Percentiles rank a stretch among this genome's conserved stretches.
Evolutionary conservation across 2,113 vertebrate genomes (phyloP).

Genomic region (Abramis brama): DNA sequence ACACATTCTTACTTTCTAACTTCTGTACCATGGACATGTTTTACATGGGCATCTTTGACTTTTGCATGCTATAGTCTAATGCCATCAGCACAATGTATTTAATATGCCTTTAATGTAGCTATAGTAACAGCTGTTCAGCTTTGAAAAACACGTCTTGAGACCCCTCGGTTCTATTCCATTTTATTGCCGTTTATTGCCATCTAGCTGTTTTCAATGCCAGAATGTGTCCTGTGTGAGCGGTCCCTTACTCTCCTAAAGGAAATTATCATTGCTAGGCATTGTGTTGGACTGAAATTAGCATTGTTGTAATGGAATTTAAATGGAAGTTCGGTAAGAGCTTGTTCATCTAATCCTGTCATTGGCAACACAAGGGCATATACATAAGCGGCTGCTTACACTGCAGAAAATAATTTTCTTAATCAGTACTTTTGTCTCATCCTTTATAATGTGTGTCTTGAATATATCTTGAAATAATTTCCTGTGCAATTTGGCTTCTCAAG

Average conservation of each 20-base stretch:
- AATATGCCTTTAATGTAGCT: slow-evolving; percentile 10
- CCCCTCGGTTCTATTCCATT: background rate
- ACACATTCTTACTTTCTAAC: background rate
- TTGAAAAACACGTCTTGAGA: background rate
- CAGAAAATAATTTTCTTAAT: slow-evolving; percentile 14
- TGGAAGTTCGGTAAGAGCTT: background rate
- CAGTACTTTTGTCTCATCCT: background rate
- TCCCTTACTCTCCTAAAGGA: background rate
- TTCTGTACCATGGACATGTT: background rate
- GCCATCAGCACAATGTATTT: background rate
- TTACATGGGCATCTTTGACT: background rate
- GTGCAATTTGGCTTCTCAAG: background rate
- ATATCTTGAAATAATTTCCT: background rate
- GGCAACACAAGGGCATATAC: background rate
- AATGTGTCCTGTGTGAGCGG: slow-evolving; percentile 10
- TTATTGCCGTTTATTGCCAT: slow-evolving; percentile 15
- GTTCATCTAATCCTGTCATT: slow-evolving; percentile 15
- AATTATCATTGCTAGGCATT: slow-evolving; percentile 45
- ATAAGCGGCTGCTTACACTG: slow-evolving; percentile 8
- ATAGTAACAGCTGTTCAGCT: slow-evolving; percentile 20
- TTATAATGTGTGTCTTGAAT: background rate
- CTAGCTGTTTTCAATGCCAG: background rate
- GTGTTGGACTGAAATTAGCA: slow-evolving; percentile 56
- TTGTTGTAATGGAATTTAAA: slow-evolving; percentile 57
- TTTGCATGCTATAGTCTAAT: background rate